Base-by-base conservation (phyloP, 2,113 vertebrate species). In the Clarias macrocephalus region DNA sequence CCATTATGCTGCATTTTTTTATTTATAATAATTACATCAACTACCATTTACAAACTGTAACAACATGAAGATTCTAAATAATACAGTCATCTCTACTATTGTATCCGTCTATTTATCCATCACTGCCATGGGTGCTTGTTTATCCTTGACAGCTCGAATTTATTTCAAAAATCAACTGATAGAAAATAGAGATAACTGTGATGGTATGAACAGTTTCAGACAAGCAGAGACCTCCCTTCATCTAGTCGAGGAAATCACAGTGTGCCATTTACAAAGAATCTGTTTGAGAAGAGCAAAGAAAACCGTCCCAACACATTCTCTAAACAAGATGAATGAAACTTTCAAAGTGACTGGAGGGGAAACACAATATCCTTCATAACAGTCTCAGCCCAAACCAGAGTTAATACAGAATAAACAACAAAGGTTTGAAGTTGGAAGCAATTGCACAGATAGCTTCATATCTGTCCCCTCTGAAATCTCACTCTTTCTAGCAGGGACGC, bases 291-390 rank as follows among this genome's bases (percentile, higher is more conserved):
- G 48, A 52, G 19, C 48, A 84, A 70, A 75, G 68, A 37, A 60
- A 56, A 75, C 7, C 13, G 28, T 65, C 73, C 79, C 57, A 23
- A 23, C n/a, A 80, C n/a, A 37, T n/a, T 48, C 13, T 30, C 15
- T 85, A 89, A 87, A 87, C 79, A 82, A 85, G 88, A 89, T 70
- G 21, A 84, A 88, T 89, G 80, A 66, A 42, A 73, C 86, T 63
- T 85, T 87, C 82, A 72, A 82, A 87, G 68, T 66, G 80, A 81
- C 77, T 77, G 79, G 30, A 76, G 85, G 85, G 86, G 86, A 80
- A 73, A 76, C 42, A 83, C 68, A 84, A 83, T 33, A 54, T 70
- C 82, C 56, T 73, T 82, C 77, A 54, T 81, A 85, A 73, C 48
- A 37, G 57, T 28, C 59, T 28, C 57, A 76, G 65, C 42, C 42